Evolutionary conservation across 2,113 vertebrate genomes (phyloP).

Genomic region (Rhea pennata): DNA sequence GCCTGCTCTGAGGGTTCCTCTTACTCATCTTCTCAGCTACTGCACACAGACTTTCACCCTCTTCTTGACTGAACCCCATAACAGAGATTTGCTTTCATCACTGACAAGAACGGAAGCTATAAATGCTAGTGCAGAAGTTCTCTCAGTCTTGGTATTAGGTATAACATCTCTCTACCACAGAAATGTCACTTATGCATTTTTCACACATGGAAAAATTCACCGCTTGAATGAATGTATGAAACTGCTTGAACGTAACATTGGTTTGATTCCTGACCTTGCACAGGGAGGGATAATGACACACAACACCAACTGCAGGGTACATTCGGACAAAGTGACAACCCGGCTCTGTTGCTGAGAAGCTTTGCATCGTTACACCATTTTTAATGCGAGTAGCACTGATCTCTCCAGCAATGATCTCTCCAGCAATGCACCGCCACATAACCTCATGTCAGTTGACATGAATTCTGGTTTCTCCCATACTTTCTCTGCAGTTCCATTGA

Average conservation of each 20-base stretch:
- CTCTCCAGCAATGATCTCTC: neutral
- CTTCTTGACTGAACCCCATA: neutral
- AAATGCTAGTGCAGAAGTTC: neutral
- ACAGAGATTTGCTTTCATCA: neutral
- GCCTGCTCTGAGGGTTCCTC: neutral
- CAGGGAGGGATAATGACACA: neutral
- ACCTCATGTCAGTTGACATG: neutral
- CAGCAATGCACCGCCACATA: too few relatives aligned
- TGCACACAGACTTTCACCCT: neutral
- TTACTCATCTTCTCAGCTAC: neutral
- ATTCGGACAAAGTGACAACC: neutral
- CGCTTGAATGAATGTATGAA: neutral
- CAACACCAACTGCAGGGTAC: neutral
- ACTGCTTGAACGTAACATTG: rapidly evolving
- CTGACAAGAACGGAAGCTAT: neutral
- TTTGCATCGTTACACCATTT: neutral
- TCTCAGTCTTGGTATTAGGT: neutral
- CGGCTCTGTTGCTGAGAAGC: neutral
- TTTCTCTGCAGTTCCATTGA: neutral
- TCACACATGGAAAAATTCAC: neutral
- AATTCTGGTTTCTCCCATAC: neutral
- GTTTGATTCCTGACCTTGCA: rapidly evolving
- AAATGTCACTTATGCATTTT: neutral
- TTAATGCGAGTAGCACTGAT: rapidly evolving
- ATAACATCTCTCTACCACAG: neutral